Percentiles rank a stretch among this genome's conserved stretches.
Evolutionary conservation across 2,113 vertebrate species (phyloP).

Genomic region (Nycticebus coucang): DNA sequence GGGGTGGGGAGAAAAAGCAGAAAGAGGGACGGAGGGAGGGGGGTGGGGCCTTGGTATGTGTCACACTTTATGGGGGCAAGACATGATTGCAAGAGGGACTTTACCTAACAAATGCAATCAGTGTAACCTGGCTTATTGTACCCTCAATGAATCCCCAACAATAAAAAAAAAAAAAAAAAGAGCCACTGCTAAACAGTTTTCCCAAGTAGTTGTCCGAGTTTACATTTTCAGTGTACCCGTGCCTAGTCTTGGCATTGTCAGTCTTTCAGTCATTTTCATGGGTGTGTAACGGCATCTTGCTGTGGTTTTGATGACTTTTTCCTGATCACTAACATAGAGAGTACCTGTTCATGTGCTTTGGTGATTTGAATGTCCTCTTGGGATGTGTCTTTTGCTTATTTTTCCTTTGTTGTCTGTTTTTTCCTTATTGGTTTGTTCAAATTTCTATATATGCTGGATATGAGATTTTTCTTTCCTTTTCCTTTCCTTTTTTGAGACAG

Average conservation of each 20-base stretch:
- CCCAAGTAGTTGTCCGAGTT: background rate
- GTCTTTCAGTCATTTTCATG: background rate
- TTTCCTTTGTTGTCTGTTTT: background rate
- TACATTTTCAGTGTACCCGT: background rate
- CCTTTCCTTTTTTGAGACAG: too few relatives aligned
- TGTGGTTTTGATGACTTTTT: constrained; percentile 8
- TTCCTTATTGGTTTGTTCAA: background rate
- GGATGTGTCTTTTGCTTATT: background rate
- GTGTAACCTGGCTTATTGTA: too few relatives aligned
- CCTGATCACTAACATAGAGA: background rate
- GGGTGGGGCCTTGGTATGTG: too few relatives aligned
- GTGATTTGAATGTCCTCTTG: background rate
- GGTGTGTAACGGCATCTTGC: background rate
- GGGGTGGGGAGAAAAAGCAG: too few relatives aligned
- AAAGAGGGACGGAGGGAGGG: too few relatives aligned
- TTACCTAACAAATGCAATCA: too few relatives aligned
- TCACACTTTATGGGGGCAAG: too few relatives aligned
- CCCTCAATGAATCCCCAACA: too few relatives aligned
- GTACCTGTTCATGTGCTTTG: background rate
- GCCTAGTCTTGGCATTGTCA: background rate
- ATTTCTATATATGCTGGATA: background rate
- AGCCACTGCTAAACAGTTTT: background rate
- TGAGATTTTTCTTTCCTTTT: background rate
- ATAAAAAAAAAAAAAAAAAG: too few relatives aligned
- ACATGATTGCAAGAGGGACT: too few relatives aligned